Evolutionary conservation across 2,797 vertebrate genomes (phyloP).

Genomic region (Buphagus erythrorhynchus): DNA sequence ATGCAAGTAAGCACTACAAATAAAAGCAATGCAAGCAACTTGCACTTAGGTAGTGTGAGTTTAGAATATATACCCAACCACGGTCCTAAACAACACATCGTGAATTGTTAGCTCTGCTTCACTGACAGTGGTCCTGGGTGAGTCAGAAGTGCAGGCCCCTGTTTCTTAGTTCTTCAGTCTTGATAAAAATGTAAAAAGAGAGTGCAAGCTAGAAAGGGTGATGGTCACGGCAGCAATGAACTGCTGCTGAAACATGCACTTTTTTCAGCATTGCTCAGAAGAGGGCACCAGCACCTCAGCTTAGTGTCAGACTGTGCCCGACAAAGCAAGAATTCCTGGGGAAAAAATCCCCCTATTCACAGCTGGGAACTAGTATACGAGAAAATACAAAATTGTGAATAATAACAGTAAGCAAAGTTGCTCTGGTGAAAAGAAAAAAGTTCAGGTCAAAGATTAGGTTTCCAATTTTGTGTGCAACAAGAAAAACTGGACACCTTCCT

Average conservation of each 20-base stretch:
- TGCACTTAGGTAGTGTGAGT: not conserved
- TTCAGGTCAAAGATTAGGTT: not conserved
- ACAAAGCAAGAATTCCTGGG: not conserved
- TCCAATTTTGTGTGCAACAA: not conserved
- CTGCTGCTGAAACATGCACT: fast-evolving
- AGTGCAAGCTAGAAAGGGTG: not conserved
- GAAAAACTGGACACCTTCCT: not conserved
- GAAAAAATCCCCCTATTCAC: not conserved
- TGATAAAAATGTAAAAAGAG: not conserved
- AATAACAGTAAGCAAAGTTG: not conserved
- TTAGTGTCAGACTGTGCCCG: not conserved
- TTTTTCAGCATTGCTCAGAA: not conserved
- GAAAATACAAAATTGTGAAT: not conserved
- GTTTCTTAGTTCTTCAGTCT: not conserved
- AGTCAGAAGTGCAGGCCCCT: not conserved
- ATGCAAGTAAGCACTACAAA: not conserved
- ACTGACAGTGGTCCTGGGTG: not conserved
- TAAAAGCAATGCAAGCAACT: not conserved
- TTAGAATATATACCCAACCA: not conserved
- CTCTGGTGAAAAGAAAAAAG: not conserved
- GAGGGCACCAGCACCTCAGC: constrained; percentile 55
- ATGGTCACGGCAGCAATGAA: not conserved
- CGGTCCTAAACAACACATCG: not conserved
- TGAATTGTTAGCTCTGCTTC: not conserved
- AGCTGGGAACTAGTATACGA: not conserved